Conservation (phyloP, 2,797 vertebrate species). For the Smutsia gigantea region DNA sequence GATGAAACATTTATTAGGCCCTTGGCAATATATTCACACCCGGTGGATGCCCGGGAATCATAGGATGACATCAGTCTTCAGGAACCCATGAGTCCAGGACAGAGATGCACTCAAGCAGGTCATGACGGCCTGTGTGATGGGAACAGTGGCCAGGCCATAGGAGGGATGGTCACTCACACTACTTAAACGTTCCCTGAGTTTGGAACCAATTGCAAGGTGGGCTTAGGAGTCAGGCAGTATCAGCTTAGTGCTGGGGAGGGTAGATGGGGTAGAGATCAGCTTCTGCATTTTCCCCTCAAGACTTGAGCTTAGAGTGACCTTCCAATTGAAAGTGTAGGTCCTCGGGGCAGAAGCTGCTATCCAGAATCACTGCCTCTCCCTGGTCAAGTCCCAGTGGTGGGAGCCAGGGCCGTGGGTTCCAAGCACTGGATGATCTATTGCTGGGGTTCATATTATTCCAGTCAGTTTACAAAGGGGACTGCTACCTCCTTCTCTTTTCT, state of each 20-base stretch:
- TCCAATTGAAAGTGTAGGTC: not conserved
- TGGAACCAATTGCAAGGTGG: not conserved
- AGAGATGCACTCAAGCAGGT: not conserved
- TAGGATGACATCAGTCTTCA: not conserved
- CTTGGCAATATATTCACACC: not conserved
- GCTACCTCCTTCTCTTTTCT: not conserved
- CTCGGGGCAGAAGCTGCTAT: not conserved
- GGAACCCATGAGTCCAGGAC: not conserved
- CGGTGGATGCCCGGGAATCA: not conserved
- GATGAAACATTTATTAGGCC: not conserved
- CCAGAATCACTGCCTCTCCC: not conserved
- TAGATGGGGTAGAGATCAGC: not conserved
- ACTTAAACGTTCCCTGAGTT: not conserved
- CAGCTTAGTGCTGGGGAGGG: not conserved
- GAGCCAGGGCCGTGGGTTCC: not conserved
- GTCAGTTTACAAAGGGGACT: not conserved
- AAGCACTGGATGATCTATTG: fast-evolving
- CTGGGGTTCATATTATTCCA: fast-evolving
- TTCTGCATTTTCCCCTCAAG: not conserved
- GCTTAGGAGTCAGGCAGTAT: not conserved
- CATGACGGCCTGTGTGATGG: not conserved
- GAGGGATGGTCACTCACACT: not conserved
- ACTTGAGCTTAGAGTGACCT: not conserved
- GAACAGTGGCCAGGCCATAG: not conserved
- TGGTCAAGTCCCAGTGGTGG: fast-evolving